Evolutionary conservation across 2,888 invertebrate species (phyloP), one percentile per base, ranked within the genome.

Genomic region (Amblyteles armatorius): DNA sequence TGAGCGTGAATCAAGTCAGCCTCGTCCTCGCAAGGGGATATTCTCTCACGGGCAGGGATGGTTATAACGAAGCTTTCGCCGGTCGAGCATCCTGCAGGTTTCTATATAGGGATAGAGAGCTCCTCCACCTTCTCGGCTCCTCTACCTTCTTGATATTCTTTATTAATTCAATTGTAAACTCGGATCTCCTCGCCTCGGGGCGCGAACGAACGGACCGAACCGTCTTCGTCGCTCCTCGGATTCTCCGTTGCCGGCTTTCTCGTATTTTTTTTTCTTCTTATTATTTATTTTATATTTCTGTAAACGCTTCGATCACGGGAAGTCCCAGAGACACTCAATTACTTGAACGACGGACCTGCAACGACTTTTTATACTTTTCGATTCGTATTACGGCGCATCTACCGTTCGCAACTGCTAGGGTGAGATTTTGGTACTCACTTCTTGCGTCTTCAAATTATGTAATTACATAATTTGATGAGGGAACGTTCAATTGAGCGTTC

Each of bases 121-220:
- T 63, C 29, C 9, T 16, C 40, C n/a, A 71, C 79, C 29, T 55
- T 11, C 52, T 72, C 72, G 36, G 19, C 19, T 55, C n/a, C 36
- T 71, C 69, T 33, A 60, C 65, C 63, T 78, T 67, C 80, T 40
- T 76, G 72, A 80, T 78, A 84, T 87, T 87, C 82, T 80, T 87
- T 84, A 87, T 85, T 85, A 85, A 87, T 87, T 82, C 84, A 84
- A 85, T 87, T 85, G 79, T 55, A 80, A 85, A 82, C 74, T 82
- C 71, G 71, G 52, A 40, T 33, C 73, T 79, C 60, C 73, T 69
- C 16, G 73, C 57, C 40, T 69, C 11, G 16, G 5, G 48, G 60
- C 68, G 68, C 68, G 68, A 67, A 73, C 55, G 68, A 83, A 73
- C 40, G 26, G 44, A 36, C 26, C 40, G 26, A 55, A 36, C 13